Conservation (phyloP, 2,888 invertebrate genomes). For the Caenorhabditis zanzibari region DNA sequence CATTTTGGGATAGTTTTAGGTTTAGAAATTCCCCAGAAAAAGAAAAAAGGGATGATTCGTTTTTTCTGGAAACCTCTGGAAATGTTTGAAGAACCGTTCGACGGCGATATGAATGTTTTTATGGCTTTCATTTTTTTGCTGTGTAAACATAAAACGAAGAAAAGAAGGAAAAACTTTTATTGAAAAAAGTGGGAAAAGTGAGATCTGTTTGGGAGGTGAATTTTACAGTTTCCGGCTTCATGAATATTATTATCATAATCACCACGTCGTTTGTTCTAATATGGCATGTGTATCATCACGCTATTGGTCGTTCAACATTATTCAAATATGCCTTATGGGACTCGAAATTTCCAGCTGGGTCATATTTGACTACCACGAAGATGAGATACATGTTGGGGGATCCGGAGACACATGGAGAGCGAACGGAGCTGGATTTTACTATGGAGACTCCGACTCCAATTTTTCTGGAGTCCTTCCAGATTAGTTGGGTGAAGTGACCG, state of each 20-base stretch:
- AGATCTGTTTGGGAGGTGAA: conserved; percentile 14
- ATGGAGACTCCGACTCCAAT: conserved; percentile 80
- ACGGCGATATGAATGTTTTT: conserved; percentile 18
- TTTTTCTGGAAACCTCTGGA: neutral
- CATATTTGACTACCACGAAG: conserved; percentile 79
- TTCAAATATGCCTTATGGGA: conserved; percentile 66
- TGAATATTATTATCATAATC: conserved; percentile 20
- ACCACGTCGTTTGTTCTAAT: conserved; percentile 44
- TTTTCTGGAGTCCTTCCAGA: conserved; percentile 75
- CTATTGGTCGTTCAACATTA: conserved; percentile 70
- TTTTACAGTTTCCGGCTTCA: conserved; percentile 47
- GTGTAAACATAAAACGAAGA: conserved; percentile 11
- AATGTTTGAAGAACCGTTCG: conserved; percentile 7
- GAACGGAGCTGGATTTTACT: conserved; percentile 49
- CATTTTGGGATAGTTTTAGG: neutral
- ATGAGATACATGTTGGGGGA: conserved; percentile 65
- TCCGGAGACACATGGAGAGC: conserved; percentile 55
- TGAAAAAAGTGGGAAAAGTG: conserved; percentile 6
- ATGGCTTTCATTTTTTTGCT: conserved; percentile 12
- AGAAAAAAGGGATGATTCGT: neutral
- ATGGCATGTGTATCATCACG: conserved; percentile 25
- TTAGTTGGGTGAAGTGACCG: conserved; percentile 81
- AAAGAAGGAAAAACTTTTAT: conserved; percentile 10
- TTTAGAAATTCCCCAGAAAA: neutral
- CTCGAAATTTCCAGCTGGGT: conserved; percentile 78